A percentile compares a stretch with the other conserved stretches of the same genome.
Conservation (phyloP, 2,888 invertebrate species). For the Rhyacophila evoluta region DNA sequence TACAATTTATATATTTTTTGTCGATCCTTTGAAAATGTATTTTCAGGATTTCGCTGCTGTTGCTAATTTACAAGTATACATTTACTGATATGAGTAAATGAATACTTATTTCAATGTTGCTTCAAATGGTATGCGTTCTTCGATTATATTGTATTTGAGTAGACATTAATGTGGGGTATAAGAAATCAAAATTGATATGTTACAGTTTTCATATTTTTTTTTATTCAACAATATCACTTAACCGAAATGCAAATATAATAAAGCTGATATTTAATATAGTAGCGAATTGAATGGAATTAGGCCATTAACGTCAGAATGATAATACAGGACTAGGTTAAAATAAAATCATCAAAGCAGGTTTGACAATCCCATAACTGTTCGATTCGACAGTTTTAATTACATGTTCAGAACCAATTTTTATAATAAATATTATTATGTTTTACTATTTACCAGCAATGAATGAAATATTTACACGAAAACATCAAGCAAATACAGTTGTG, state of each 20-base stretch:
- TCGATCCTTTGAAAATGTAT: too few species aligned
- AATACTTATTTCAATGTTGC: too few species aligned
- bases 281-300: background rate
- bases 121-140: too few species aligned
- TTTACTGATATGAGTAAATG: too few species aligned
- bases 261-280: constrained; percentile 1
- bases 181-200: background rate
- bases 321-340: background rate
- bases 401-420: background rate
- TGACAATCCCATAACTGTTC: background rate
- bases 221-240: background rate
- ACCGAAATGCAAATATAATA: constrained; percentile 23
- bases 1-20: too few species aligned
- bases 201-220: background rate
- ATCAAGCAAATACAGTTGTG: background rate
- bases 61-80: too few species aligned
- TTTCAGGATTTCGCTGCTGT: too few species aligned
- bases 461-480: background rate
- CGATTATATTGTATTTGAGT: too few species aligned
- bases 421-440: constrained; percentile 2
- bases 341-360: background rate
- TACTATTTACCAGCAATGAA: background rate
- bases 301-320: background rate
- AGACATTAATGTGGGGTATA: too few species aligned
- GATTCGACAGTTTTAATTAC: background rate